Percentiles rank a stretch among this genome's conserved stretches.
These are phyloP conservation scores for Sepioteuthis lessoniana DNA, from an alignment of 2,888 invertebrate genomes.

Conservation along the genomic window DNA sequence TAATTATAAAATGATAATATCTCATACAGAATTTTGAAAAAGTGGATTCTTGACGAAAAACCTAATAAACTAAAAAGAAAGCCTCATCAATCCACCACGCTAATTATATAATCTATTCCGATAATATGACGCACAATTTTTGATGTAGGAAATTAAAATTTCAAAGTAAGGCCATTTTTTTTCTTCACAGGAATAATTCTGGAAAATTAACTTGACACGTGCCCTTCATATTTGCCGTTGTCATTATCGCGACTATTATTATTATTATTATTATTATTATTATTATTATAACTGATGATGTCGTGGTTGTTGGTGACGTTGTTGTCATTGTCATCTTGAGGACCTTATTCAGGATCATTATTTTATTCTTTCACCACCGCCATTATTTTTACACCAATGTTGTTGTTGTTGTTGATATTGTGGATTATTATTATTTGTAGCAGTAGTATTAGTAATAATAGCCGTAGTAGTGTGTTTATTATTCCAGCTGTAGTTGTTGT, in stretches of 20 bases:
- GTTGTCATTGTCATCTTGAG: no score
- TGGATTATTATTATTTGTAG: no score
- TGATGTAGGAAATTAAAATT: conserved; percentile 14
- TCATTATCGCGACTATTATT: neutral
- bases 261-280: neutral
- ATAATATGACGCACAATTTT: neutral
- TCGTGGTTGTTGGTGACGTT: no score
- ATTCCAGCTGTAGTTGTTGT: no score
- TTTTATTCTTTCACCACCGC: no score
- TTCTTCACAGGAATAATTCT: neutral
- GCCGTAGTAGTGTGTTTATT: no score
- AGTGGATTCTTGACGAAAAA: neutral
- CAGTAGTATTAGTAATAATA: no score
- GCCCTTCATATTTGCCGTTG: neutral
- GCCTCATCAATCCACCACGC: neutral
- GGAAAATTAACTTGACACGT: conserved; percentile 19
- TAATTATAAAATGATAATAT: no score
- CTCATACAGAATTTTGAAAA: no score
- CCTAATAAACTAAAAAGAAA: neutral
- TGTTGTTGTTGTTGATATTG: no score
- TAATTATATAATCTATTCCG: neutral
- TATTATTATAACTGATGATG: neutral
- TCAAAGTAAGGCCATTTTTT: neutral
- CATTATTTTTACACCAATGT: no score
- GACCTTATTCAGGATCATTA: no score